Conservation (phyloP, 2,113 vertebrate species). For the Chitala chitala region DNA sequence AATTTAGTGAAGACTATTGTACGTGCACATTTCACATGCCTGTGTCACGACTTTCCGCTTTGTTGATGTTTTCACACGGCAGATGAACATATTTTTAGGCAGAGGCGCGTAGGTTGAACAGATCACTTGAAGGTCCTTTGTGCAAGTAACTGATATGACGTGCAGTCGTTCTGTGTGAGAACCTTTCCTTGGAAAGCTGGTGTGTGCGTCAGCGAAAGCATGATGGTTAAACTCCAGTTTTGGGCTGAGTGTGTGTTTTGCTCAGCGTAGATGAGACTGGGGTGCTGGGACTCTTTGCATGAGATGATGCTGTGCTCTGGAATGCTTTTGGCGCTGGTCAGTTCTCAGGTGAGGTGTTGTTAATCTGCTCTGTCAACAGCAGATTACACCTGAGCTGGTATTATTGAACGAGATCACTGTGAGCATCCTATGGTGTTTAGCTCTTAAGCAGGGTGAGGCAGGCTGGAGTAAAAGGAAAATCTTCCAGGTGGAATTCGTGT, state of each 20-base stretch:
- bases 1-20: too few relatives aligned
- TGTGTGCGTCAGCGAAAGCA: not conserved
- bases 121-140: not conserved
- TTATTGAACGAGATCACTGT: not conserved
- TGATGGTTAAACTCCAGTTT: not conserved
- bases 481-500: too few relatives aligned
- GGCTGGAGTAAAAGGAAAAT: too few relatives aligned
- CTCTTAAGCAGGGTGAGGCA: not conserved
- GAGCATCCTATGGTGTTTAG: not conserved
- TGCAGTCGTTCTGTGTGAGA: constrained; percentile 6
- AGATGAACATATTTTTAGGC: too few relatives aligned
- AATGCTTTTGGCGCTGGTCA: constrained; percentile 9
- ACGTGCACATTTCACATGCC: too few relatives aligned
- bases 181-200: not conserved
- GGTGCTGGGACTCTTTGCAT: not conserved
- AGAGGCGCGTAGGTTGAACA: not conserved
- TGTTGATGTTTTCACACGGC: too few relatives aligned
- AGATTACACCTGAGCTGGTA: not conserved
- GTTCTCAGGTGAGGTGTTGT: not conserved
- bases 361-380: constrained; percentile 4
- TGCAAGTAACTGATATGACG: not conserved
- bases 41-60: too few relatives aligned
- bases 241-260: not conserved
- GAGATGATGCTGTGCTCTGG: not conserved
- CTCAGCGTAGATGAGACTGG: not conserved